These are phyloP conservation scores for Crotalus viridis DNA, from an alignment of 2,113 vertebrate genomes.

Conservation along the genomic window DNA sequence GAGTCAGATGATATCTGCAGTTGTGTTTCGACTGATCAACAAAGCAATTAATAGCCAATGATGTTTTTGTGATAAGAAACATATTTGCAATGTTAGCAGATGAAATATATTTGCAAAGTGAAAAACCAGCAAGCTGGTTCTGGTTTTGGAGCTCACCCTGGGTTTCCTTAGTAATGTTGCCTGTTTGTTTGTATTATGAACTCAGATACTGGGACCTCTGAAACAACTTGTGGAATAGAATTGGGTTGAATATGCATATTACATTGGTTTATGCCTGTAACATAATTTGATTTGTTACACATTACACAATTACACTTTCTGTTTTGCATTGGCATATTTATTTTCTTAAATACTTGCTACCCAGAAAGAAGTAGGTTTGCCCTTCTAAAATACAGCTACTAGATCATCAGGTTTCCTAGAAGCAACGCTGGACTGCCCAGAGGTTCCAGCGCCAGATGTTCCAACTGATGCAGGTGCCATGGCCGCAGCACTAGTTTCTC, in stretches of 20 bases:
- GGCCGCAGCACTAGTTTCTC: neutral
- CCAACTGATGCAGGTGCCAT: neutral
- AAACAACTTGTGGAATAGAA: neutral
- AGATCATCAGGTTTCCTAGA: neutral
- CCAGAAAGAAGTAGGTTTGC: neutral
- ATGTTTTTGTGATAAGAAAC: neutral
- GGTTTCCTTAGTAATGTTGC: neutral
- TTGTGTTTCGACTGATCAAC: neutral
- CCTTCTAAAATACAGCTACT: neutral
- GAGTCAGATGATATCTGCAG: neutral
- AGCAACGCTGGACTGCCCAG: accelerated
- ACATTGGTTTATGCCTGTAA: neutral
- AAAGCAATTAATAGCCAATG: neutral
- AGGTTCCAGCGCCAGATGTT: accelerated
- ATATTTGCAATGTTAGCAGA: neutral
- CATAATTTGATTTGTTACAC: neutral
- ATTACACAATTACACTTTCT: neutral
- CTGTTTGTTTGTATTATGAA: neutral
- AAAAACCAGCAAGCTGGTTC: neutral
- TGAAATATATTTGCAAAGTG: neutral
- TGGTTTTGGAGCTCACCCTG: neutral
- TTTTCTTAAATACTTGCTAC: neutral
- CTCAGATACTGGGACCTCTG: neutral
- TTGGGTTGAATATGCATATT: neutral
- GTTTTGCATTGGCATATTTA: neutral